Conservation (phyloP, 2,113 vertebrate genomes). For the Rhinolophus sinicus region DNA sequence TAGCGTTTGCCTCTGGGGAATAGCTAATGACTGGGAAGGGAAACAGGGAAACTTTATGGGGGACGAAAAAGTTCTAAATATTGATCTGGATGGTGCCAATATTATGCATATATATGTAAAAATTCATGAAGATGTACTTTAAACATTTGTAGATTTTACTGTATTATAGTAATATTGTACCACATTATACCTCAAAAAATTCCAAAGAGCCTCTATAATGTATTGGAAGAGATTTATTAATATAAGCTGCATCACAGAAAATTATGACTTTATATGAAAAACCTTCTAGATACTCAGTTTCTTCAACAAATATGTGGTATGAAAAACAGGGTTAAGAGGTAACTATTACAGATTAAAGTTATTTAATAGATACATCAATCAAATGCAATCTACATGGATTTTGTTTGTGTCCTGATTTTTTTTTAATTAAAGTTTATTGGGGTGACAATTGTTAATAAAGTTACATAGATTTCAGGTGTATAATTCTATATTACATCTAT, state of each 20-base stretch:
- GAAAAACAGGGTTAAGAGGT: background rate
- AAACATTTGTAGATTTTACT: background rate
- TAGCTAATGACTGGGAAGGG: background rate
- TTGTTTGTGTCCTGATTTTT: background rate
- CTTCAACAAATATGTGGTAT: background rate
- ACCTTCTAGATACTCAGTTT: background rate
- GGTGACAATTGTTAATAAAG: too few species aligned
- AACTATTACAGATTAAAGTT: background rate
- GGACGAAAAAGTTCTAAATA: background rate
- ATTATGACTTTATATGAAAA: constrained; percentile 2
- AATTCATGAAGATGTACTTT: background rate
- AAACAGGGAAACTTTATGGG: background rate
- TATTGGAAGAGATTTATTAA: background rate
- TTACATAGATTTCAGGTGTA: too few species aligned
- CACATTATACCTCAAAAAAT: background rate
- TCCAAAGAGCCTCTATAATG: background rate
- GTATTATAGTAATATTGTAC: background rate
- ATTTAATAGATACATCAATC: background rate
- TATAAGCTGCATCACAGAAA: background rate
- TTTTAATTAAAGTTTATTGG: background rate
- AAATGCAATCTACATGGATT: background rate
- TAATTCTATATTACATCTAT: too few species aligned
- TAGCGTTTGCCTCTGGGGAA: background rate
- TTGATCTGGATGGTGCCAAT: background rate
- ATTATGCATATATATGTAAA: background rate